Conservation (phyloP, 2,113 vertebrate genomes). For the Tragelaphus strepsiceros region DNA sequence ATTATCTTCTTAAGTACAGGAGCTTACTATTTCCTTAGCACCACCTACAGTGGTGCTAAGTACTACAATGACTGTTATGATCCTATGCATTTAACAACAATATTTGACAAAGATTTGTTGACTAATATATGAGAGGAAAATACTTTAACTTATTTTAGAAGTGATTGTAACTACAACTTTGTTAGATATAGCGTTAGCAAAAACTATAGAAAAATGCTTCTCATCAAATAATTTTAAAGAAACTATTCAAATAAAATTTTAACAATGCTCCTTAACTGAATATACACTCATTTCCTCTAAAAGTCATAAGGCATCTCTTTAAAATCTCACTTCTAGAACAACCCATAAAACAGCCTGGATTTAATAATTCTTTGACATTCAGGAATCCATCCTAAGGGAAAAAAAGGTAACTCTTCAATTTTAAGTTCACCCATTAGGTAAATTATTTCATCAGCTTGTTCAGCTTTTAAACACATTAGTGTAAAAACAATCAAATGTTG, state of each 20-base stretch:
- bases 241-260: background rate
- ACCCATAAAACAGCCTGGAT: background rate
- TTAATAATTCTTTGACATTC: background rate
- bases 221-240: conserved; percentile 14
- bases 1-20: background rate
- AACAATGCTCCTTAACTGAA: background rate
- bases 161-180: background rate
- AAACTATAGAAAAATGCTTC: background rate
- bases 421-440: background rate
- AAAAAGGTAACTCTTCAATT: background rate
- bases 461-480: background rate
- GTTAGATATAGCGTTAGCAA: background rate
- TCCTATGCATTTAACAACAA: background rate
- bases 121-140: background rate
- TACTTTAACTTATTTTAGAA: background rate
- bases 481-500: background rate
- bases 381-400: background rate
- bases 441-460: background rate
- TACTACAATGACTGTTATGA: background rate
- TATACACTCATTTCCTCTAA: background rate
- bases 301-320: background rate
- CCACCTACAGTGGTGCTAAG: background rate
- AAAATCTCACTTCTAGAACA: background rate
- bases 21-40: background rate
- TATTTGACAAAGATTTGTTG: background rate